Evolutionary conservation across 2,113 vertebrate genomes (phyloP).

Genomic region (Lasiurus borealis): DNA sequence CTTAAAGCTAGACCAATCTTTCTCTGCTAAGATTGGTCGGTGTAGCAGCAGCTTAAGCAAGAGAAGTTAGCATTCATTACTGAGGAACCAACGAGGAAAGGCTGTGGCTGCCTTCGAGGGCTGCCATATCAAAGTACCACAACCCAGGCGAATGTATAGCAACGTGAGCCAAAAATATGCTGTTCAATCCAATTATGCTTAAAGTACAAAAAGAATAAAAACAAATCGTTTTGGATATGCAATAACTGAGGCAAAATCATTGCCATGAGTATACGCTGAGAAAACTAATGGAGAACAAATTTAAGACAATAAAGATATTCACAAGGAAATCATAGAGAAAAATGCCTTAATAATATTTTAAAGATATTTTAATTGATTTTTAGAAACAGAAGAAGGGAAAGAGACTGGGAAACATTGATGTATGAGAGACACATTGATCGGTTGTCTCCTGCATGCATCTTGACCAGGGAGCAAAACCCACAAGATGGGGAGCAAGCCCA

Average conservation of each 20-base stretch:
- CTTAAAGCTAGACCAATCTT: slow-evolving; percentile 42
- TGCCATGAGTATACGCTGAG: neutral
- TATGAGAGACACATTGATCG: too few relatives aligned
- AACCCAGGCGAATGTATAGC: neutral
- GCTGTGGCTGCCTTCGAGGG: neutral
- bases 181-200: slow-evolving; percentile 16
- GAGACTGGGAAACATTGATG: too few relatives aligned
- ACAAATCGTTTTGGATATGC: slow-evolving; percentile 1
- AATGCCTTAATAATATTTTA: neutral
- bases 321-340: neutral
- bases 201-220: slow-evolving; percentile 1
- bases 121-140: neutral
- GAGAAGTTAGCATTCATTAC: slow-evolving; percentile 31
- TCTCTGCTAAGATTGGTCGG: slow-evolving; percentile 25
- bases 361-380: too few relatives aligned
- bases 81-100: neutral
- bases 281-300: slow-evolving; percentile 29
- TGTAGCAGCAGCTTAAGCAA: slow-evolving; percentile 10
- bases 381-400: too few relatives aligned
- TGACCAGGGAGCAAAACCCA: too few relatives aligned
- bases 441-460: too few relatives aligned
- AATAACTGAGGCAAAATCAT: neutral
- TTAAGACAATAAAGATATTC: slow-evolving; percentile 24
- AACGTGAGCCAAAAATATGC: slow-evolving; percentile 3
- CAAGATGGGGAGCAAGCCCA: too few relatives aligned